Evolutionary conservation across 2,888 invertebrate species (phyloP).

Genomic region (Platerodrilus igneus): DNA sequence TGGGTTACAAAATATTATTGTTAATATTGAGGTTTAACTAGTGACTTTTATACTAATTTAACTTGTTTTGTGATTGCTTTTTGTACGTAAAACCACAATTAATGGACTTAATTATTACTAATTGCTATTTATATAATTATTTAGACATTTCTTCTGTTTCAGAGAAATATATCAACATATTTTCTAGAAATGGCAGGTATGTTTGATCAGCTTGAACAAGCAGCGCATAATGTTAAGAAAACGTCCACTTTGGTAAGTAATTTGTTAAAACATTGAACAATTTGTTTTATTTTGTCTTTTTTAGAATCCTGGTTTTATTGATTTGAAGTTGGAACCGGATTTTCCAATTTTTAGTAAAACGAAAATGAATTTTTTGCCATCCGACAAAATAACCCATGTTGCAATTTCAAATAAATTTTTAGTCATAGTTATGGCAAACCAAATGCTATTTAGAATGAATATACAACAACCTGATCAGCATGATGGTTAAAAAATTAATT

Average conservation of each 20-base stretch:
- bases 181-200: conserved; percentile 66
- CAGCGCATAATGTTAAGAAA: conserved; percentile 56
- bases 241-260: conserved; percentile 33
- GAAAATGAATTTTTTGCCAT: conserved; percentile 74
- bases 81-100: no score
- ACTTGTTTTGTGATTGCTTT: no score
- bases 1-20: no score
- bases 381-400: conserved; percentile 74
- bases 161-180: no score
- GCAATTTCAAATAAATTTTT: conserved; percentile 78
- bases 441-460: conserved; percentile 75
- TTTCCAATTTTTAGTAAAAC: conserved; percentile 83
- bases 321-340: conserved; percentile 64
- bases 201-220: conserved; percentile 79
- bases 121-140: no score
- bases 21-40: no score
- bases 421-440: conserved; percentile 79
- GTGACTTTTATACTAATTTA: no score
- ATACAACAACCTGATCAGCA: conserved; percentile 71
- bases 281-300: conserved; percentile 22
- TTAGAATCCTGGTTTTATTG: conserved; percentile 53
- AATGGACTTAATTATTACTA: no score
- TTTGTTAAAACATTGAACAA: conserved; percentile 2
- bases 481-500: conserved; percentile 58
- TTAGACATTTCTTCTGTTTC: no score